phyloP scores from a whole-genome alignment of 2,797 vertebrate genomes.

The Nothura maculosa region DNA sequence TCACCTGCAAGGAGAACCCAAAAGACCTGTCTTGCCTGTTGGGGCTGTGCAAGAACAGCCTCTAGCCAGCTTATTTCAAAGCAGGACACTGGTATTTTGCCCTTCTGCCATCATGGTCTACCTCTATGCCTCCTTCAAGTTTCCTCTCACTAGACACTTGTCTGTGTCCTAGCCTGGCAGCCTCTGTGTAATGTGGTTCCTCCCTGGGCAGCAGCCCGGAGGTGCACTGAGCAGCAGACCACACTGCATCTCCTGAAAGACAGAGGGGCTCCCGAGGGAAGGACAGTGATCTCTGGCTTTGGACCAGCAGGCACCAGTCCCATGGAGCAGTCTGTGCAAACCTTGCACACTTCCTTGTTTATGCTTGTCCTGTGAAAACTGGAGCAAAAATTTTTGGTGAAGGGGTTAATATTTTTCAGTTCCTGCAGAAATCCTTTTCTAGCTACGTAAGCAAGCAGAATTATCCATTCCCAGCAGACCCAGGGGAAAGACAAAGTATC shows the following conservation, averaged over 20 bases:
- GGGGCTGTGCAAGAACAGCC: background rate
- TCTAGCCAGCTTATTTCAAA: background rate
- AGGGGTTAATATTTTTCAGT: background rate
- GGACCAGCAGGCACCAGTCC: background rate
- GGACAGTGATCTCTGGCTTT: background rate
- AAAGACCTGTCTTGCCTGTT: background rate
- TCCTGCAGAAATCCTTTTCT: background rate
- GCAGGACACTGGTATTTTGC: background rate
- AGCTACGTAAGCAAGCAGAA: constrained; percentile 7
- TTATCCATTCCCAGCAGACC: background rate
- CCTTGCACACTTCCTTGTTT: background rate
- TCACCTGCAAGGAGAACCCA: background rate
- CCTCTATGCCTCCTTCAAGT: background rate
- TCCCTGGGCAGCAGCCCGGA: background rate
- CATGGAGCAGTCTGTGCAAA: background rate
- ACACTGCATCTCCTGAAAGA: background rate
- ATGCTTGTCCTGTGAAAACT: background rate
- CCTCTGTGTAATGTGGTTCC: background rate
- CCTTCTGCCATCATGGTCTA: background rate
- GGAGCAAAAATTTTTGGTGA: background rate
- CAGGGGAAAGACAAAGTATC: background rate
- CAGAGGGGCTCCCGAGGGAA: background rate
- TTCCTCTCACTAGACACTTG: background rate
- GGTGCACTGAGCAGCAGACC: background rate
- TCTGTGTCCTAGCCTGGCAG: background rate